Evolutionary conservation across 2,797 vertebrate genomes (phyloP).

Genomic region (Mus minutoides): DNA sequence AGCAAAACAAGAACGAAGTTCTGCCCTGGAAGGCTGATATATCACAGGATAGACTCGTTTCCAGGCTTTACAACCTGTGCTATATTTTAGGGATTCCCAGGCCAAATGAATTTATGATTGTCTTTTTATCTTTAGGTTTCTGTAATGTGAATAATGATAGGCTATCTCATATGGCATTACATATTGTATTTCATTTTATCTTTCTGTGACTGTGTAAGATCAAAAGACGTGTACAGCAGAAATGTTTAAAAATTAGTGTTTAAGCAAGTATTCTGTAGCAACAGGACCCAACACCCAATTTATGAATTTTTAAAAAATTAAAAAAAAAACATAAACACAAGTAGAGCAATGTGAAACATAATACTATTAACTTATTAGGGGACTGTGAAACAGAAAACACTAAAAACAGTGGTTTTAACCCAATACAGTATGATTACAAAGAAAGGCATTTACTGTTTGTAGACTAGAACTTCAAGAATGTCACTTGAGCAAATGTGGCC

Average conservation of each 20-base stretch:
- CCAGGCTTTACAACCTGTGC: constrained; percentile 16
- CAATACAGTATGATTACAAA: background rate
- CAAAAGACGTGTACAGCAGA: constrained; percentile 2
- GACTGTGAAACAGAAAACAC: constrained; percentile 10
- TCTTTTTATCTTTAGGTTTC: background rate
- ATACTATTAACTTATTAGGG: background rate
- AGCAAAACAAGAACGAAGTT: background rate
- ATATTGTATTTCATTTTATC: background rate
- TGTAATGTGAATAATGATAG: background rate
- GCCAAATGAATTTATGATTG: background rate
- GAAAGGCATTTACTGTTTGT: background rate
- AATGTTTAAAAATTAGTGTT: background rate
- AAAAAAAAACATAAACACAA: background rate
- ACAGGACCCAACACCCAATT: background rate
- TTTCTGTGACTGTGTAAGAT: background rate
- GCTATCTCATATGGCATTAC: background rate
- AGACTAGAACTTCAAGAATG: constrained; percentile 1
- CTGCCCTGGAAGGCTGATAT: background rate
- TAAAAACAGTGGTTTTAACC: constrained; percentile 1
- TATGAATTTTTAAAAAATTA: constrained; percentile 15
- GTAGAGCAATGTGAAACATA: background rate
- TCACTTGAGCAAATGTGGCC: background rate
- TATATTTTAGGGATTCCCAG: background rate
- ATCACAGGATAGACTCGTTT: background rate
- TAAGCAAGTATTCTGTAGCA: background rate